Evolutionary conservation across 2,797 vertebrate genomes (phyloP), one percentile per base, ranked within the genome.

Genomic region (Agapornis canus): DNA sequence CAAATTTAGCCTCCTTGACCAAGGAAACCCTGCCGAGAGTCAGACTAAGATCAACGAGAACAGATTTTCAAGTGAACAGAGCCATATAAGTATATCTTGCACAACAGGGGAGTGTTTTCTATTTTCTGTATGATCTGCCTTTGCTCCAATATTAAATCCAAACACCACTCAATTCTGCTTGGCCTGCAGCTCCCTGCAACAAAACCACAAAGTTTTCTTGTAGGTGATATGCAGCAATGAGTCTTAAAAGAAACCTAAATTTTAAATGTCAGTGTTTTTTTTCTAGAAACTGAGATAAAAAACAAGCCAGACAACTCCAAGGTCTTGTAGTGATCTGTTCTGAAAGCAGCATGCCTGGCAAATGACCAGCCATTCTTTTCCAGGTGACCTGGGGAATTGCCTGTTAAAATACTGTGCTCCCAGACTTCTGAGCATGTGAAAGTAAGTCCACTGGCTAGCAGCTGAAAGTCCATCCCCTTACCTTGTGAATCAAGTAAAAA

Each of bases 1-100:
- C 87, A 95, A 92, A 96, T 95, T 97, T 43, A 95, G 89, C 82
- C 90, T 86, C 86, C 91, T 95, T 96, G 95, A 96, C 93, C 93
- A 96, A 82, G 90, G 77, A 91, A 97, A 96, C 87, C 90, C 77
- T 82, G 78, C 89, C 63, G 90, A 95, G 89, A 95, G 73, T 82
- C 81, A 95, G 92, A 79, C 94, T 90, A 83, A 96, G 94, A 96
- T 95, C 95, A 95, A 90, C 31, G 77, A 95, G 95, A 89, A 43
- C 64, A 94, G 90, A 95, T 86, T 95, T 94, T 82, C 93, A 54
- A 95, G 65, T 31, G 86, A 95, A 91, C 73, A 92, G 69, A 96
- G 66, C 94, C 94, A 95, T 96, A 96, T 97, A 95, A 89, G 91
- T 92, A 95, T 89, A 95, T 94, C 82, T 93, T 77, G 80, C 85